A percentile compares a stretch with the other conserved stretches of the same genome.
Evolutionary conservation across 2,888 invertebrate species (phyloP).

Genomic region (Nomada lathburiana): DNA sequence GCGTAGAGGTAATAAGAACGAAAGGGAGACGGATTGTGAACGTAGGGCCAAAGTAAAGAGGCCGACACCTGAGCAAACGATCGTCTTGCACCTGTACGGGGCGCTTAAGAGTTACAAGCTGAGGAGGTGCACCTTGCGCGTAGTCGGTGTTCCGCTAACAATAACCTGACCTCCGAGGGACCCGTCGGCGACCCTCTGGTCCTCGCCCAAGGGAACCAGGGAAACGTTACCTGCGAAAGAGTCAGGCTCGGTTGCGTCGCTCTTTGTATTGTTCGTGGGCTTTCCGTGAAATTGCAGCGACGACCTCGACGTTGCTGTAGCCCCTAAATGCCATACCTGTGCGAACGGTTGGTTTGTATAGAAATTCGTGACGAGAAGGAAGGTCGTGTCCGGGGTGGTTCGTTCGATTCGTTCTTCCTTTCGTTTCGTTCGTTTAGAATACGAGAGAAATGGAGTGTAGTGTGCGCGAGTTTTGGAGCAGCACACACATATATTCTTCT

Average conservation of each 20-base stretch:
- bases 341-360: slow-evolving; percentile 21
- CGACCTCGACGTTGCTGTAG: slow-evolving; percentile 21
- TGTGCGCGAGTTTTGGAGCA: too few relatives aligned
- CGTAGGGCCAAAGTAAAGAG: slow-evolving; percentile 46
- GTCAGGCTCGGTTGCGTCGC: slow-evolving; percentile 54
- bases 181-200: slow-evolving; percentile 19
- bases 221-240: slow-evolving; percentile 66
- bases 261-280: slow-evolving; percentile 35
- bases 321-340: slow-evolving; percentile 52
- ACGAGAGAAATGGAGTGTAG: background rate
- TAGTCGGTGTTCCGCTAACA: slow-evolving; percentile 64
- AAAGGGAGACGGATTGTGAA: slow-evolving; percentile 5
- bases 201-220: slow-evolving; percentile 43
- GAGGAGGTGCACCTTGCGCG: slow-evolving; percentile 54
- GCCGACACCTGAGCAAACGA: slow-evolving; percentile 65
- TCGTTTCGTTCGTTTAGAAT: slow-evolving; percentile 63
- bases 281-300: slow-evolving; percentile 66
- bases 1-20: background rate
- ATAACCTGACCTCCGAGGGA: slow-evolving; percentile 59
- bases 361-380: slow-evolving; percentile 49
- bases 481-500: too few relatives aligned
- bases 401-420: slow-evolving; percentile 58
- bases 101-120: slow-evolving; percentile 16
- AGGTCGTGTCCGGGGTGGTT: slow-evolving; percentile 1
- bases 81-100: slow-evolving; percentile 60